Conservation (phyloP, 2,888 invertebrate genomes). For the Coelinius sp. region DNA sequence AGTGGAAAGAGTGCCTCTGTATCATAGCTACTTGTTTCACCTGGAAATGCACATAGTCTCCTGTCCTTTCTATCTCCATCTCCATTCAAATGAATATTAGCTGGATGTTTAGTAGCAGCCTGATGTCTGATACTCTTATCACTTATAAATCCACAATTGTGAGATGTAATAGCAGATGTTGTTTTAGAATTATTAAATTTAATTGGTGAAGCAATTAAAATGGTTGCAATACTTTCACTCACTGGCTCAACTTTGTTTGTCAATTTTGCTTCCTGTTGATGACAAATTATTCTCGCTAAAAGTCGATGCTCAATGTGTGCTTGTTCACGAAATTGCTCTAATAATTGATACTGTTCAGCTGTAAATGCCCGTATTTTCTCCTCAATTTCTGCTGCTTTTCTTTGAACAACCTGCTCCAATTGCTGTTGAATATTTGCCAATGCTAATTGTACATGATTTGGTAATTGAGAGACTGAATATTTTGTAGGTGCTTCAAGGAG, state of each 20-base stretch:
- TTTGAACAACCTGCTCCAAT: constrained; percentile 78
- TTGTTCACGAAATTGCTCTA: constrained; percentile 81
- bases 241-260: constrained; percentile 52
- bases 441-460: constrained; percentile 73
- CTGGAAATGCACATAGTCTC: constrained; percentile 48
- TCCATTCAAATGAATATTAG: constrained; percentile 48
- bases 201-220: constrained; percentile 53
- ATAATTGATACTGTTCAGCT: constrained; percentile 81
- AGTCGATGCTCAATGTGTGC: constrained; percentile 81
- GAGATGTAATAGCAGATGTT: constrained; percentile 43
- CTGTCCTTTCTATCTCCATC: constrained; percentile 51
- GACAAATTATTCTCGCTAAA: constrained; percentile 72
- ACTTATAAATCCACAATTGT: constrained; percentile 10
- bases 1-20: constrained; percentile 84
- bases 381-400: constrained; percentile 80
- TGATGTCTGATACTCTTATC: not conserved
- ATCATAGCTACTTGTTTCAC: constrained; percentile 71
- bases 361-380: constrained; percentile 83
- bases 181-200: constrained; percentile 51
- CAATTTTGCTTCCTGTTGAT: constrained; percentile 38
- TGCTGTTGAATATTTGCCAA: constrained; percentile 78
- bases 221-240: constrained; percentile 54
- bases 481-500: constrained; percentile 59
- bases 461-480: constrained; percentile 70
- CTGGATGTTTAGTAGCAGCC: not conserved